Conservation (phyloP, 2,113 vertebrate species). For the Erpornis zantholeuca region DNA sequence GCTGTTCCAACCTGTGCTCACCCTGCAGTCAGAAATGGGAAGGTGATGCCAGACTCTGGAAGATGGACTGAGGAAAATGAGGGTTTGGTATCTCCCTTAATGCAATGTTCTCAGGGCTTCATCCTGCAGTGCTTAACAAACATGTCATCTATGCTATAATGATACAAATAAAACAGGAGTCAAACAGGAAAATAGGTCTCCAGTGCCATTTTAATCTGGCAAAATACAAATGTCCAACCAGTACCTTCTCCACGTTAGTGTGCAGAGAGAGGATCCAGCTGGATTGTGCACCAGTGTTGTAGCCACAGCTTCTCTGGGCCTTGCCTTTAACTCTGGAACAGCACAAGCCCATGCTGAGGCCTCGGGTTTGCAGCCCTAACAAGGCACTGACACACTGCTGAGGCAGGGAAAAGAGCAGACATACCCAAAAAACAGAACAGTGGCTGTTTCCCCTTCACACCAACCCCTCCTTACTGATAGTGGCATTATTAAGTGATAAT, state of each 20-base stretch:
- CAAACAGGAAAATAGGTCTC: not conserved
- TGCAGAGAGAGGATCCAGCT: not conserved
- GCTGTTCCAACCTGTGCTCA: not conserved
- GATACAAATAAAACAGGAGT: not conserved
- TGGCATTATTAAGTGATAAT: not conserved
- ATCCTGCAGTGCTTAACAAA: not conserved
- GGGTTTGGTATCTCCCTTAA: not conserved
- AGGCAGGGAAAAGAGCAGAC: not conserved
- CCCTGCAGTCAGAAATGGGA: accelerated
- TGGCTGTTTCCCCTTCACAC: not conserved
- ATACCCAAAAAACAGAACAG: not conserved
- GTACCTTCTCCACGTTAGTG: not conserved
- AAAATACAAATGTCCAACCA: not conserved
- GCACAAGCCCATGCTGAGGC: accelerated
- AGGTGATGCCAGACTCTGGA: not conserved
- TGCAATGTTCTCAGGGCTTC: not conserved
- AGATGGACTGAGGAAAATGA: not conserved
- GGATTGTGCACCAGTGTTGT: accelerated
- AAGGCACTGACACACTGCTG: not conserved
- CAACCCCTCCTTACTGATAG: not conserved
- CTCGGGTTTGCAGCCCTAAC: not conserved
- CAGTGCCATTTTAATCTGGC: not conserved
- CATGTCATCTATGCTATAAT: accelerated
- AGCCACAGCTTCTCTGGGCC: not conserved
- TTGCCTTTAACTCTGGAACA: not conserved